Evolutionary conservation across 2,113 vertebrate species (phyloP).

Genomic region (Mustela nigripes): DNA sequence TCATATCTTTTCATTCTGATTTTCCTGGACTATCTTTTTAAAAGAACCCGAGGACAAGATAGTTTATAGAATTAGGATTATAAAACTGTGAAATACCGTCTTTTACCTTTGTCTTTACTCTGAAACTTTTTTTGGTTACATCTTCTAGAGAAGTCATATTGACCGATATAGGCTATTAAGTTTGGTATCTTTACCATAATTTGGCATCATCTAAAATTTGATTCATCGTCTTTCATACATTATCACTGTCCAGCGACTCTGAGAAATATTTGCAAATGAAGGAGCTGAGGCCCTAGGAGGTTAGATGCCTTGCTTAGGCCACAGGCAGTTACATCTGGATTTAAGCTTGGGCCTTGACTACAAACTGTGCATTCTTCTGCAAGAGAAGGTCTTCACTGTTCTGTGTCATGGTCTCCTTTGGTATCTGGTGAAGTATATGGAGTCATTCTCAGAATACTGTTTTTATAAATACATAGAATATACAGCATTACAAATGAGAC

Average conservation of each 20-base stretch:
- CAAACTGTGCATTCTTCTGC: not conserved
- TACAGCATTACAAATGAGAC: not conserved
- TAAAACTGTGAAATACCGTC: not conserved
- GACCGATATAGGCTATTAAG: not conserved
- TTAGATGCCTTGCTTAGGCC: not conserved
- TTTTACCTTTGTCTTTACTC: conserved; percentile 16
- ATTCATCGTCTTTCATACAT: not conserved
- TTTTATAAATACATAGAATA: not conserved
- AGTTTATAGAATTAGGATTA: not conserved
- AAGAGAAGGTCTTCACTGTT: not conserved
- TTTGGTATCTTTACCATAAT: not conserved
- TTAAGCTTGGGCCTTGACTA: not conserved
- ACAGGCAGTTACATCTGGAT: not conserved
- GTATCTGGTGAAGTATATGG: not conserved
- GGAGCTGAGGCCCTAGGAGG: not conserved
- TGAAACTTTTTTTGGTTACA: not conserved
- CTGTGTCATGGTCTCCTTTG: not conserved
- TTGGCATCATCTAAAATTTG: not conserved
- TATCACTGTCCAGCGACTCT: not conserved
- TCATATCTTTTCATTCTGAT: conserved; percentile 16
- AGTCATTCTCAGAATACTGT: not conserved
- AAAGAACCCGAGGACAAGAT: not conserved
- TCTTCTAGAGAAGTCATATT: not conserved
- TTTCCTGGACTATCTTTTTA: conserved; percentile 29
- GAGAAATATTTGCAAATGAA: not conserved